Evolutionary conservation across 2,888 invertebrate genomes (phyloP).

Genomic region (Magallana nippona): DNA sequence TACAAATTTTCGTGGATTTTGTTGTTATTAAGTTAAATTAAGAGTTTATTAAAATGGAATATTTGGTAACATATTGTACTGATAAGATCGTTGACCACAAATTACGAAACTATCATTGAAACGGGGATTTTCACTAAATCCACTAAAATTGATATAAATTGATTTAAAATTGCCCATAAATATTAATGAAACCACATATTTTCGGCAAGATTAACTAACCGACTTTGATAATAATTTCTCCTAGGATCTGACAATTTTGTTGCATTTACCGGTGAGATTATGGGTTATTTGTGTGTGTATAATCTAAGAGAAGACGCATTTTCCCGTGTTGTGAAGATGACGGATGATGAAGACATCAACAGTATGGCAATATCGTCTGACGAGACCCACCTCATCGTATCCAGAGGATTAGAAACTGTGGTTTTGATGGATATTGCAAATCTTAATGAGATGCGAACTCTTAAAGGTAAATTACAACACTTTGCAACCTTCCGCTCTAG

Average conservation of each 20-base stretch:
- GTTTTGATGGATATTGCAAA: conserved; percentile 58
- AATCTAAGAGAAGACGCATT: not conserved
- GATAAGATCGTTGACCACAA: too few species aligned
- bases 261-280: conserved; percentile 26
- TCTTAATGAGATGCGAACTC: conserved; percentile 50
- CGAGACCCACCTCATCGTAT: conserved; percentile 58
- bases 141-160: too few species aligned
- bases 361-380: conserved; percentile 59
- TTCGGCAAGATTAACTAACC: too few species aligned
- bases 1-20: too few species aligned
- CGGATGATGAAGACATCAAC: conserved; percentile 57
- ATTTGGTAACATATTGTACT: too few species aligned
- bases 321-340: conserved; percentile 20
- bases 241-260: conserved; percentile 37
- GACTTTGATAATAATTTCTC: not conserved
- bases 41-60: too few species aligned
- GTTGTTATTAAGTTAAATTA: too few species aligned
- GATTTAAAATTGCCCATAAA: too few species aligned
- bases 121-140: too few species aligned
- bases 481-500: too few species aligned
- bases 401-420: conserved; percentile 57
- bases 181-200: too few species aligned
- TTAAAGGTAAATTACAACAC: conserved; percentile 53
- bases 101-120: too few species aligned
- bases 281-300: conserved; percentile 30